phyloP scores from a whole-genome alignment of 92 coral and sea anemone genomes.

The Galaxea fascicularis region DNA sequence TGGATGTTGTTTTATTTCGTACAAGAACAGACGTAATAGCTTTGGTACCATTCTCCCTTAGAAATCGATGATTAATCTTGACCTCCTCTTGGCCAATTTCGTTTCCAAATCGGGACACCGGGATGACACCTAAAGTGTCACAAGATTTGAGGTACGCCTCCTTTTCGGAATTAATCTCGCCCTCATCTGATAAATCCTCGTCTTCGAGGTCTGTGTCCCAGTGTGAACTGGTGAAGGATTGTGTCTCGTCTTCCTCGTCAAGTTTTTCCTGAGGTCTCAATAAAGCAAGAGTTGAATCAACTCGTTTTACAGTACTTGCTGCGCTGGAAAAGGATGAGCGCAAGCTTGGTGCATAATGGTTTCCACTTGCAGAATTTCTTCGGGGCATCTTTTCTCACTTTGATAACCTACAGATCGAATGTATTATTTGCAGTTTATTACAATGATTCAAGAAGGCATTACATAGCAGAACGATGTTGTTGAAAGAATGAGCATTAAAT shows the following conservation, averaged over 20 bases:
- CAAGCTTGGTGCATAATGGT: slow-evolving; percentile 7
- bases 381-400: slow-evolving; percentile 20
- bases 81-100: slow-evolving; percentile 85
- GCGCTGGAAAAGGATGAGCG: slow-evolving; percentile 85
- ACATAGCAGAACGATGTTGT: background rate
- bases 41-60: slow-evolving; percentile 75
- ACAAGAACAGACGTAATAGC: slow-evolving; percentile 81
- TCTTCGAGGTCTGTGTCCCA: slow-evolving; percentile 91
- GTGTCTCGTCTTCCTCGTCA: slow-evolving; percentile 75
- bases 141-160: slow-evolving; percentile 73
- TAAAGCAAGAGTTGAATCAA: slow-evolving; percentile 61
- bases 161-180: slow-evolving; percentile 30
- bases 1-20: slow-evolving; percentile 66
- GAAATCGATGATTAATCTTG: slow-evolving; percentile 82
- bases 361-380: background rate
- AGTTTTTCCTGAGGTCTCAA: slow-evolving; percentile 19
- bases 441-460: background rate
- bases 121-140: slow-evolving; percentile 72
- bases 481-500: background rate
- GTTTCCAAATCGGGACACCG: slow-evolving; percentile 84
- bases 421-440: background rate
- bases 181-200: slow-evolving; percentile 35
- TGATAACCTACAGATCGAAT: background rate
- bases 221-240: slow-evolving; percentile 78
- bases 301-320: slow-evolving; percentile 71